Evolutionary conservation across 2,797 vertebrate genomes (phyloP), one percentile per base, ranked within the genome.

Genomic region (Acomys russatus): DNA sequence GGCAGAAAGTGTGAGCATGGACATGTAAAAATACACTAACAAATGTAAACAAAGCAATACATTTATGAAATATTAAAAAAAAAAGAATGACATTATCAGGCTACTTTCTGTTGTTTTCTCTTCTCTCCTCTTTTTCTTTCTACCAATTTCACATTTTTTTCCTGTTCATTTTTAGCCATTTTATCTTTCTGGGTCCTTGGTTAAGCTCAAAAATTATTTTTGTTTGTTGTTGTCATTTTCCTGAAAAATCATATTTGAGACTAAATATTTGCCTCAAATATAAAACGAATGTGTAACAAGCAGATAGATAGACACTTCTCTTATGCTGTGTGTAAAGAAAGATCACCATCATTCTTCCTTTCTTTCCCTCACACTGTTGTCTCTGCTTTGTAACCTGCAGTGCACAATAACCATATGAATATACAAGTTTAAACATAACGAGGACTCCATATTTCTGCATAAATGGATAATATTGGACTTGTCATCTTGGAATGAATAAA

Each of bases 211-310:
- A 68, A 3, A n/a, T 49, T 4, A 68, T 51, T 33, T 85, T 33
- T 68, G 10, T 7, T 49, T 22, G 51, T 66, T 51, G 64, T n/a
- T 49, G 44, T 6, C 18, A 51, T 85, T 66, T 68, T 68, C 51
- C 44, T 68, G 38, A 68, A 23, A 85, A 68, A 85, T 59, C 6
- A 38, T 8, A 95, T 56, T 64, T 66, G 25, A 88, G 54, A 18
- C 28, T 80, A 88, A 82, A 88, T 61, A 49, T n/a, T 94, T 95
- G 91, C 1, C 74, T 2, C 25, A 91, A 56, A 49, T 83, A 74
- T 79, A 11, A 90, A 56, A 30, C 1, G 51, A 86, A 95, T 77
- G 4, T 86, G 4, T 25, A 28, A 83, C 88, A 83, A 66, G 61
- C 2, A 61, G 23, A 33, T 2, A 74, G 23, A 88, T 18, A 28